Percentiles rank a stretch among this genome's conserved stretches.
Conservation (phyloP, 1,140 invertebrate genomes). For the Mesaphorura yosii region DNA sequence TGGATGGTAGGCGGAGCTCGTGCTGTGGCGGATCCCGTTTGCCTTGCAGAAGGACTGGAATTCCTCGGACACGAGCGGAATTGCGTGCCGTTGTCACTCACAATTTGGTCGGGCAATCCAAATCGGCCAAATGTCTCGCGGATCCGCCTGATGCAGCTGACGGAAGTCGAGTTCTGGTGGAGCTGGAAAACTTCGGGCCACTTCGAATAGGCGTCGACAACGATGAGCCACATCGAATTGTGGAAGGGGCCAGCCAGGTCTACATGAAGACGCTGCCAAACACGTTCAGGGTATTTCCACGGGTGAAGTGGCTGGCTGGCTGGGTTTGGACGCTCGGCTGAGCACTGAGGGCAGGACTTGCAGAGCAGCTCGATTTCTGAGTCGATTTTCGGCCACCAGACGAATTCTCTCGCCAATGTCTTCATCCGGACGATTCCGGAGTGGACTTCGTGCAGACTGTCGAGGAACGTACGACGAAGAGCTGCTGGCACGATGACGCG, state of each 20-base stretch:
- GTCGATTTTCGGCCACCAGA: slow-evolving; percentile 25
- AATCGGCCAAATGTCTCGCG: slow-evolving; percentile 30
- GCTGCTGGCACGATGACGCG: slow-evolving; percentile 36
- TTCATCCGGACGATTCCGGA: slow-evolving; percentile 28
- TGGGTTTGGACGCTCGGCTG: slow-evolving; percentile 8
- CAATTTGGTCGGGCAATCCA: slow-evolving; percentile 31
- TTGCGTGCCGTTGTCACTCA: slow-evolving; percentile 33
- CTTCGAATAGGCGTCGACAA: slow-evolving; percentile 15
- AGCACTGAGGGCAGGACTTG: slow-evolving; percentile 20
- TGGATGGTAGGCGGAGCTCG: slow-evolving; percentile 19
- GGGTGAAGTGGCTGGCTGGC: slow-evolving; percentile 7
- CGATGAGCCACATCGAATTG: slow-evolving; percentile 12
- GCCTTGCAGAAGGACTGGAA: slow-evolving; percentile 30
- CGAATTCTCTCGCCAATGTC: slow-evolving; percentile 13
- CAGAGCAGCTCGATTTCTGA: slow-evolving; percentile 16
- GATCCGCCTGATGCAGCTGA: slow-evolving; percentile 23
- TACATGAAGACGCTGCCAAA: slow-evolving; percentile 15
- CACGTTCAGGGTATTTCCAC: slow-evolving; percentile 10
- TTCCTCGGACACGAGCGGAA: slow-evolving; percentile 29
- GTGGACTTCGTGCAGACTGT: slow-evolving; percentile 37
- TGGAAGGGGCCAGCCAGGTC: slow-evolving; percentile 12
- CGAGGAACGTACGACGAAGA: slow-evolving; percentile 31
- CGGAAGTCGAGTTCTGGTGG: slow-evolving; percentile 15
- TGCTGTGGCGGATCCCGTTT: slow-evolving; percentile 31
- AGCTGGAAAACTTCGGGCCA: slow-evolving; percentile 21